Base-by-base conservation (phyloP, 2,797 vertebrate genomes). In the Distichodus sexfasciatus region DNA sequence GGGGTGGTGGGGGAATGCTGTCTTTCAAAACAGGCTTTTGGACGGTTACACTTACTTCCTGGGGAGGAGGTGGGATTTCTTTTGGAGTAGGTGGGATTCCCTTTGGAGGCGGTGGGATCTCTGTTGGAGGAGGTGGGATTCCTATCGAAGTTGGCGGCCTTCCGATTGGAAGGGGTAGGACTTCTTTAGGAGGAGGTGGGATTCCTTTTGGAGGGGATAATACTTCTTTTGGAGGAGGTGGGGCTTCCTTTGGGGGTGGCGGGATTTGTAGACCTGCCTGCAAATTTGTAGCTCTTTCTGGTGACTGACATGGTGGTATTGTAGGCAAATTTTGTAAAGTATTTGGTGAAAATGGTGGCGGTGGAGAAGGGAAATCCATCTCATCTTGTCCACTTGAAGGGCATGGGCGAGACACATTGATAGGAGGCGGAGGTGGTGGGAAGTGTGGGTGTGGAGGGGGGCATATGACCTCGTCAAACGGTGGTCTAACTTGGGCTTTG, bases 311-410 rank as follows among this genome's bases (percentile, higher is more conserved):
- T 10, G 66, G 63, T 29, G 41, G 67, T 36, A 60, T 19, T 15
- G 76, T 50, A 26, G 35, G 28, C 11, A 66, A 12, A 12, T 31
- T 62, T 8, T 14, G 14, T 65, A 74, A 21, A 57, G 50, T 40
- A 15, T 58, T 57, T 62, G 74, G 74, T 11, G 88, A 85, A 40
- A 86, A 58, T 19, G 87, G 85, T 1, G 90, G 85, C 0, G 90
- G 89, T 0, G 83, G 87, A 2, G 89, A 87, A 65, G 90, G 86
- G 14, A 87, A 87, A 33, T 89, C 91, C 17, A 81, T 71, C 40
- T 93, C 93, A 29, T 94, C 92, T 0, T 88, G 83, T 11, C 89
- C 87, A 0, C 83, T 68, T 41, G 86, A 82, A 14, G 94, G 88
- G 88, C 23, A 21, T 15, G 47, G 19, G 14, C 17, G 3, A 9